phyloP scores from a whole-genome alignment of 1,140 invertebrate genomes.

The Drosophila sulfurigaster region DNA sequence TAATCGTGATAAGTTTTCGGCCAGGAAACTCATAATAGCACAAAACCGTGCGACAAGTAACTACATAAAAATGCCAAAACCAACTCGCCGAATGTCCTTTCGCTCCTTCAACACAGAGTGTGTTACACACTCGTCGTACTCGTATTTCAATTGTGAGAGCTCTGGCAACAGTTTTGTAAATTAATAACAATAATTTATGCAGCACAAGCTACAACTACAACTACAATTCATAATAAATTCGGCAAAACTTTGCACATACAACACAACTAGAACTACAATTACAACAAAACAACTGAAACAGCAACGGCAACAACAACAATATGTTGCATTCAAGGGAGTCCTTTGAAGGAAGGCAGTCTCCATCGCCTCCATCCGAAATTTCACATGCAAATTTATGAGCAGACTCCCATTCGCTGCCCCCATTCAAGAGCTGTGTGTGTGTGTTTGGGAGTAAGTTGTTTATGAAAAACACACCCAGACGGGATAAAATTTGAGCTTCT shows the following conservation, averaged over 20 bases:
- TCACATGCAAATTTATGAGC: slow-evolving; percentile 75
- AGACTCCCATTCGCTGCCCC: slow-evolving; percentile 10
- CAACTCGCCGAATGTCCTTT: slow-evolving; percentile 17
- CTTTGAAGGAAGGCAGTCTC: slow-evolving; percentile 51
- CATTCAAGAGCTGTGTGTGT: slow-evolving; percentile 7
- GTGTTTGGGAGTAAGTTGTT: slow-evolving; percentile 60
- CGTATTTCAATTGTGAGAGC: slow-evolving; percentile 66
- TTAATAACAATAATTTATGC: slow-evolving; percentile 82
- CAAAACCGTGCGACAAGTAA: slow-evolving; percentile 4
- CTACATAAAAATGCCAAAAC: slow-evolving; percentile 10
- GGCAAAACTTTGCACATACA: slow-evolving; percentile 68
- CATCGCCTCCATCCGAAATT: slow-evolving; percentile 34
- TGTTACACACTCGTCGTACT: slow-evolving; percentile 34
- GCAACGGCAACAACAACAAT: slow-evolving; percentile 40
- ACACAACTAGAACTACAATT: slow-evolving; percentile 54
- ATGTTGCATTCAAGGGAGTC: slow-evolving; percentile 61
- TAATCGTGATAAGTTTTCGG: slow-evolving; percentile 32
- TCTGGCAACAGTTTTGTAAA: slow-evolving; percentile 73
- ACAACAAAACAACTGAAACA: slow-evolving; percentile 15
- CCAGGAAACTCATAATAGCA: slow-evolving; percentile 30
- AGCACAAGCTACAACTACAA: slow-evolving; percentile 64
- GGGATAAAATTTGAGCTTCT: slow-evolving; percentile 47
- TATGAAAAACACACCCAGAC: slow-evolving; percentile 59
- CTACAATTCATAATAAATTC: slow-evolving; percentile 79
- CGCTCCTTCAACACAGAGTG: not conserved